These are phyloP conservation scores for Microtus pennsylvanicus DNA, from an alignment of 2,113 vertebrate species.

Conservation along the genomic window DNA sequence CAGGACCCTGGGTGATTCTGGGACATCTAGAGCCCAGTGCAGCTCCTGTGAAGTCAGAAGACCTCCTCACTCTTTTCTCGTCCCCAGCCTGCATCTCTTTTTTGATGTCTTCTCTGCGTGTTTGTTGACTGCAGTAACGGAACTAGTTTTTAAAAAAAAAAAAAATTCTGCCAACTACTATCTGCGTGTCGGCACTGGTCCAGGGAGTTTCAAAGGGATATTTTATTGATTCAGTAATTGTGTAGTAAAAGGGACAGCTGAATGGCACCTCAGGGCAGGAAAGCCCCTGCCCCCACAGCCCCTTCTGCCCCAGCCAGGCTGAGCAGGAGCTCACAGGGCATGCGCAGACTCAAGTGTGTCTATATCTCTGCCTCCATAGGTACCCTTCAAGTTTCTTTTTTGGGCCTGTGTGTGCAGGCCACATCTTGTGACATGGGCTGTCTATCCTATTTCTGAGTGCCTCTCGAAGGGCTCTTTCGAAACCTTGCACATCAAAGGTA, in stretches of 20 bases:
- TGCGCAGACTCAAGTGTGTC: conserved; percentile 70
- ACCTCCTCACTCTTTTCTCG: conserved; percentile 70
- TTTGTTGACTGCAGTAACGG: conserved; percentile 86
- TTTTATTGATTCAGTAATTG: conserved; percentile 93
- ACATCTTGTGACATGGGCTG: not conserved
- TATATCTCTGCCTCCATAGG: conserved; percentile 73
- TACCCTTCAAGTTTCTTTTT: not conserved
- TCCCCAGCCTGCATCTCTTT: conserved; percentile 67
- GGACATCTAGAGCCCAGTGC: not conserved
- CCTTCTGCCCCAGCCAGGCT: conserved; percentile 86
- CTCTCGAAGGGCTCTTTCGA: not conserved
- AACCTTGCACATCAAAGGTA: not conserved
- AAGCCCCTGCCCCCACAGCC: conserved; percentile 90
- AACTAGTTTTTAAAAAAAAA: conserved; percentile 83
- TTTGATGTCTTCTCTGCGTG: conserved; percentile 84
- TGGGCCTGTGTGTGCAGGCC: not conserved
- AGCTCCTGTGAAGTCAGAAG: conserved; percentile 31
- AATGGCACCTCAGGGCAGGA: conserved; percentile 90
- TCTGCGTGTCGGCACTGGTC: conserved; percentile 90
- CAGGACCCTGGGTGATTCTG: conserved; percentile 1
- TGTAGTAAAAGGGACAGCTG: conserved; percentile 89
- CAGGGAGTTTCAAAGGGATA: conserved; percentile 93
- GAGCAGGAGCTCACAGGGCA: conserved; percentile 71
- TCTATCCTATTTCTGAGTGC: not conserved
- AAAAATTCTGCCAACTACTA: conserved; percentile 85